These are phyloP conservation scores for Pseudois nayaur DNA, from an alignment of 2,113 vertebrate species.

Conservation along the genomic window DNA sequence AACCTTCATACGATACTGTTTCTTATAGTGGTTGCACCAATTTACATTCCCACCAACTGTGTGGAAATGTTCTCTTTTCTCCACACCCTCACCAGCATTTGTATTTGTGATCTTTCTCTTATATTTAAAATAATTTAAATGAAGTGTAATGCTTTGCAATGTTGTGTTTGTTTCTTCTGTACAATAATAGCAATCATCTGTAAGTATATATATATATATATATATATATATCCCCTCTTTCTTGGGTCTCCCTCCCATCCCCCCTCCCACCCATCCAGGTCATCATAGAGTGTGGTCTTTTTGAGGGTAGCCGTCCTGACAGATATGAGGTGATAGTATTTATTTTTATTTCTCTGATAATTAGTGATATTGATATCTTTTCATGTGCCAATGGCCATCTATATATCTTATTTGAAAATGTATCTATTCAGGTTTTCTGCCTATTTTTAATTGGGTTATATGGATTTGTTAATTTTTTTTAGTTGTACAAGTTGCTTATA, in stretches of 20 bases:
- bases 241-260: not conserved
- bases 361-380: not conserved
- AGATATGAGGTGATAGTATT: not conserved
- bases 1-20: not conserved
- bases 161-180: not conserved
- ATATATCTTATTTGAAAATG: not conserved
- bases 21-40: not conserved
- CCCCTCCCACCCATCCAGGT: not conserved
- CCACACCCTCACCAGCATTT: not conserved
- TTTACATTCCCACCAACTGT: not conserved
- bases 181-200: not conserved
- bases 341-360: not conserved
- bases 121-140: not conserved
- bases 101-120: not conserved
- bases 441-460: not conserved
- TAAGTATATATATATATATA: not conserved
- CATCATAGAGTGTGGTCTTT: not conserved
- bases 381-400: not conserved
- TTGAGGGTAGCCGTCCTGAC: not conserved
- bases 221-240: no score
- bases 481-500: not conserved
- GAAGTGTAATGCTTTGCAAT: not conserved
- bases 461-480: not conserved
- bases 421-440: not conserved
- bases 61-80: not conserved